Conservation (phyloP, 2,888 invertebrate species). For the Galerucella calmariensis region DNA sequence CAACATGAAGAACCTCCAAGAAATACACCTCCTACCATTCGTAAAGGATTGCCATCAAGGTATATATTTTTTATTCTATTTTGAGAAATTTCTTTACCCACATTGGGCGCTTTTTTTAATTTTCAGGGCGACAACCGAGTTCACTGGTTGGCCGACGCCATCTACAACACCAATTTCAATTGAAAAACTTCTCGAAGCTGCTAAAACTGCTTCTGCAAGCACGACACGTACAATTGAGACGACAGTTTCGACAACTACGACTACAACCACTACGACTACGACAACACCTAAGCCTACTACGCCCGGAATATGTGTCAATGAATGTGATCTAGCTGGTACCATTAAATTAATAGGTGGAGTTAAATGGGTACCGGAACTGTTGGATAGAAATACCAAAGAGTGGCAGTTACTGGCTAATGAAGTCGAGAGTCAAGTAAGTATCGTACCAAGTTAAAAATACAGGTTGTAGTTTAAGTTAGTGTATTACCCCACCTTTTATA, state of each 20-base stretch:
- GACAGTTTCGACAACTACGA: slow-evolving; percentile 70
- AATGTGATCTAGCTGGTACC: slow-evolving; percentile 88
- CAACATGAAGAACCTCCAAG: slow-evolving; percentile 56
- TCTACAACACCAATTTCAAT: slow-evolving; percentile 89
- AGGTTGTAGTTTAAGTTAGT: too few species aligned
- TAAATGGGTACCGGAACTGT: slow-evolving; percentile 85
- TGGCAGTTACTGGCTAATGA: slow-evolving; percentile 86
- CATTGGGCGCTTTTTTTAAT: not conserved
- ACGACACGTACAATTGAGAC: slow-evolving; percentile 61
- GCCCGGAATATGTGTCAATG: slow-evolving; percentile 80
- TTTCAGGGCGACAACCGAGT: slow-evolving; percentile 84
- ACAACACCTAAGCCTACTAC: slow-evolving; percentile 78
- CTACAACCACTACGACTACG: slow-evolving; percentile 78
- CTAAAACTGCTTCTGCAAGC: slow-evolving; percentile 71
- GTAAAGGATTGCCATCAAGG: slow-evolving; percentile 88
- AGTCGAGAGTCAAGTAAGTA: slow-evolving; percentile 79
- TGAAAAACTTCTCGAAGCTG: slow-evolving; percentile 79
- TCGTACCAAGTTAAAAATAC: too few species aligned
- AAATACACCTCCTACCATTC: slow-evolving; percentile 74
- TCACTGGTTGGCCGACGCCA: slow-evolving; percentile 91
- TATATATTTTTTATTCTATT: slow-evolving; percentile 55
- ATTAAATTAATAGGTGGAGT: slow-evolving; percentile 85
- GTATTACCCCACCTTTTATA: too few species aligned
- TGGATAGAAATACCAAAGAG: slow-evolving; percentile 87
- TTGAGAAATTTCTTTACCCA: not conserved